Evolutionary conservation across 2,888 invertebrate genomes (phyloP).

Genomic region (Lasioglossum pauxillum): DNA sequence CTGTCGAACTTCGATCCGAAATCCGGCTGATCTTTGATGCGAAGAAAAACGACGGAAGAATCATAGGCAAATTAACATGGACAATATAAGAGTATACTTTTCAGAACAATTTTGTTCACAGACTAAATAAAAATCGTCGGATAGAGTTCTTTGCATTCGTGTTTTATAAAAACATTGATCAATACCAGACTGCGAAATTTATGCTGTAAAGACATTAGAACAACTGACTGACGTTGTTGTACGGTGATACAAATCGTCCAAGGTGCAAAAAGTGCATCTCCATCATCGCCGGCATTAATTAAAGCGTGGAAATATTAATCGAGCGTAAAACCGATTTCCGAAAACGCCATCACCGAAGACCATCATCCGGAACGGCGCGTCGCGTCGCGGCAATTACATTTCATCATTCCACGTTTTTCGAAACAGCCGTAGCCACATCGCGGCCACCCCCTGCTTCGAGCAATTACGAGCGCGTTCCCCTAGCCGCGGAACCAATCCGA

Average conservation of each 20-base stretch:
- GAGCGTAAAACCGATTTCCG: background rate
- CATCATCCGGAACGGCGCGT: background rate
- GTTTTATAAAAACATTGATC: too few relatives aligned
- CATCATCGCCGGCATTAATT: background rate
- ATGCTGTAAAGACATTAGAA: too few relatives aligned
- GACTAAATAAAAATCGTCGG: too few relatives aligned
- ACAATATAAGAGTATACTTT: background rate
- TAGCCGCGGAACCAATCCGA: background rate
- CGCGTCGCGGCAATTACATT: background rate
- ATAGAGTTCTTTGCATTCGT: too few relatives aligned
- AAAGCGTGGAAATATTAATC: background rate
- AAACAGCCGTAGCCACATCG: background rate
- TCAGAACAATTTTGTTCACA: background rate
- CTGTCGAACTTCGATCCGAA: background rate
- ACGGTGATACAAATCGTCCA: background rate
- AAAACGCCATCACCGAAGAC: background rate
- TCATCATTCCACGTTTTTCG: background rate
- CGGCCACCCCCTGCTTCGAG: background rate
- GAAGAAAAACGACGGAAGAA: background rate
- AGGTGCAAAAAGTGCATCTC: background rate
- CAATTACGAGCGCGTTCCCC: conserved; percentile 5
- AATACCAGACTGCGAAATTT: too few relatives aligned
- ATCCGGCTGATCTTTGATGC: background rate
- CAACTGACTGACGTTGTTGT: too few relatives aligned
- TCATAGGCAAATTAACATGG: background rate